Percentiles rank a stretch among this genome's conserved stretches.
These are phyloP conservation scores for Anabas testudineus DNA, from an alignment of 2,797 vertebrate species.

Conservation along the genomic window DNA sequence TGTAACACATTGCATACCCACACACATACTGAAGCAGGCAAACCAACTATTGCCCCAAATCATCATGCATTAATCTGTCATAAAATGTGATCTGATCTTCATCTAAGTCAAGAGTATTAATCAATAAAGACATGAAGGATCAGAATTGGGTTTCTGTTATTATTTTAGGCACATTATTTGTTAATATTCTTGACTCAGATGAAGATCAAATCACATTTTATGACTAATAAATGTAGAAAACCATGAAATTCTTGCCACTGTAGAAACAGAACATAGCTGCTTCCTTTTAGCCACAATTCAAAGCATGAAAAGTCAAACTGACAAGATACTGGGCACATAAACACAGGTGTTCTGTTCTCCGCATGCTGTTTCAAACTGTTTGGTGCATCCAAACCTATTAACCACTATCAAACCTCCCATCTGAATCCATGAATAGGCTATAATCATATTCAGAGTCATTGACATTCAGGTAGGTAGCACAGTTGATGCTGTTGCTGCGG, in stretches of 20 bases:
- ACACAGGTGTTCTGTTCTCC: constrained; percentile 29
- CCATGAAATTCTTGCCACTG: too few relatives aligned
- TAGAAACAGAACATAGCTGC: neutral
- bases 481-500: constrained; percentile 49
- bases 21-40: constrained; percentile 1
- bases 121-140: too few relatives aligned
- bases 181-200: too few relatives aligned
- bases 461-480: constrained; percentile 65
- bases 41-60: neutral
- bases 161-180: too few relatives aligned
- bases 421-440: constrained; percentile 69
- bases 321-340: constrained; percentile 1
- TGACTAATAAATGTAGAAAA: too few relatives aligned
- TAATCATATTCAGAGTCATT: constrained; percentile 77
- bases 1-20: neutral
- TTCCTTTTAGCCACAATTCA: neutral
- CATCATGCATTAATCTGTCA: too few relatives aligned
- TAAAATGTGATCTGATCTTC: too few relatives aligned
- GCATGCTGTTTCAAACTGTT: constrained; percentile 41
- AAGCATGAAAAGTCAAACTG: constrained; percentile 19
- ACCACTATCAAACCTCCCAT: constrained; percentile 63
- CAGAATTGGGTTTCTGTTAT: too few relatives aligned
- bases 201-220: too few relatives aligned
- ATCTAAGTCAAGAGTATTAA: too few relatives aligned
- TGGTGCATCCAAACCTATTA: constrained; percentile 65